Conservation (phyloP, 2,113 vertebrate species). For the Miniopterus natalensis region DNA sequence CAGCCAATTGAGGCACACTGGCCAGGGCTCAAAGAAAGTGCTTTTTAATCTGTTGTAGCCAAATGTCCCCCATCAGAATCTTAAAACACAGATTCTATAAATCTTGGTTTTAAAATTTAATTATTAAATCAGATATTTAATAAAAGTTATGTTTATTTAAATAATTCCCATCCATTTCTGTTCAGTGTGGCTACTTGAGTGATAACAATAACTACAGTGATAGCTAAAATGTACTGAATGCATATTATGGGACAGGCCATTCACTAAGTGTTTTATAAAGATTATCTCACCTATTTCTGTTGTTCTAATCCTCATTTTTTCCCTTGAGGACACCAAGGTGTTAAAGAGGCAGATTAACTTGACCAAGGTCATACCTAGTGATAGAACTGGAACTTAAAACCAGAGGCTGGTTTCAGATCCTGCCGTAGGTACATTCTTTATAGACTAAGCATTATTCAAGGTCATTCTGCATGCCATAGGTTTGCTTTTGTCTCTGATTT, state of each 20-base stretch:
- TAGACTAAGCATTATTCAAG: not conserved
- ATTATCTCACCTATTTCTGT: constrained; percentile 2
- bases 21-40: not conserved
- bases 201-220: not conserved
- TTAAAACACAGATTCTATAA: constrained; percentile 26
- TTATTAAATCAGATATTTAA: not conserved
- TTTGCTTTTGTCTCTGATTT: constrained; percentile 9
- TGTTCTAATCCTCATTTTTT: not conserved
- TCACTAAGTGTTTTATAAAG: not conserved
- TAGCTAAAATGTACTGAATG: not conserved
- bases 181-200: not conserved
- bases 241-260: not conserved
- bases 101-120: constrained; percentile 32
- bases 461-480: not conserved
- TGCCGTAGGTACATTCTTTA: not conserved
- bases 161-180: not conserved
- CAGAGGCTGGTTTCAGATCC: not conserved
- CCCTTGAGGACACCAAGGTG: not conserved
- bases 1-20: too few relatives aligned
- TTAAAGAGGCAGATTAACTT: not conserved
- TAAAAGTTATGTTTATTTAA: constrained; percentile 29
- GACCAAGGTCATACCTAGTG: not conserved
- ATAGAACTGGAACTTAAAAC: not conserved
- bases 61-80: not conserved
- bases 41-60: constrained; percentile 57